Conservation (phyloP, 1,140 invertebrate genomes). For the Drosophila sp. region DNA sequence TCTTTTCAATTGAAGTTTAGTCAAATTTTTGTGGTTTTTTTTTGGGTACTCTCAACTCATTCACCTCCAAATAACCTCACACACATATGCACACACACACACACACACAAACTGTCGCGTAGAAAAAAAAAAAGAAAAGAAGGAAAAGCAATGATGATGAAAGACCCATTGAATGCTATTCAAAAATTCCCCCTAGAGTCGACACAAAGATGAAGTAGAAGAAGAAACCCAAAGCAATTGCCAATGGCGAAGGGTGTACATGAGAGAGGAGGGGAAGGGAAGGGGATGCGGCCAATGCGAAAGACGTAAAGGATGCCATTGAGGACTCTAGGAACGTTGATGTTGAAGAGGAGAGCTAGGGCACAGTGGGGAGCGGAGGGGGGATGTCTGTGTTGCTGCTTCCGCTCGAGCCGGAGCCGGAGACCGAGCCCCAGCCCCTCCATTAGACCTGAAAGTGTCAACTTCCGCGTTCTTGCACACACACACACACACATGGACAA, state of each 20-base stretch:
- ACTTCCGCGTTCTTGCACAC: conserved; percentile 64
- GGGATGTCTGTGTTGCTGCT: conserved; percentile 37
- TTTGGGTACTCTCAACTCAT: background rate
- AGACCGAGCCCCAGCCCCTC: conserved; percentile 40
- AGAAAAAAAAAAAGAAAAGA: background rate
- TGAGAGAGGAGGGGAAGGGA: no score
- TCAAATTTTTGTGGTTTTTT: conserved; percentile 8
- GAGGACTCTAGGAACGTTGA: background rate
- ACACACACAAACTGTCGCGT: background rate
- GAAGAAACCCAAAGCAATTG: conserved; percentile 30
- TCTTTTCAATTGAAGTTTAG: background rate
- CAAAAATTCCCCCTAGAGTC: conserved; percentile 32
- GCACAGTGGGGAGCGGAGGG: background rate
- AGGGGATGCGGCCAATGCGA: background rate
- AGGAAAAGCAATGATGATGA: conserved; percentile 16
- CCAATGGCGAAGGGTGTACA: background rate
- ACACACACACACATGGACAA: conserved; percentile 6
- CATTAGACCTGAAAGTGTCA: conserved; percentile 76
- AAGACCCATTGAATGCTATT: conserved; percentile 34
- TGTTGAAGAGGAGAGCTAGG: background rate
- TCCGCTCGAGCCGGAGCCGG: conserved; percentile 30
- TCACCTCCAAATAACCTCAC: conserved; percentile 10
- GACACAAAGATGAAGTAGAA: conserved; percentile 23
- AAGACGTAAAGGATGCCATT: conserved; percentile 6
- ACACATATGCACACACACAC: background rate